Base-by-base conservation (phyloP, 2,113 vertebrate species). In the rabbit (Oryctolagus cuniculus) region DNA sequence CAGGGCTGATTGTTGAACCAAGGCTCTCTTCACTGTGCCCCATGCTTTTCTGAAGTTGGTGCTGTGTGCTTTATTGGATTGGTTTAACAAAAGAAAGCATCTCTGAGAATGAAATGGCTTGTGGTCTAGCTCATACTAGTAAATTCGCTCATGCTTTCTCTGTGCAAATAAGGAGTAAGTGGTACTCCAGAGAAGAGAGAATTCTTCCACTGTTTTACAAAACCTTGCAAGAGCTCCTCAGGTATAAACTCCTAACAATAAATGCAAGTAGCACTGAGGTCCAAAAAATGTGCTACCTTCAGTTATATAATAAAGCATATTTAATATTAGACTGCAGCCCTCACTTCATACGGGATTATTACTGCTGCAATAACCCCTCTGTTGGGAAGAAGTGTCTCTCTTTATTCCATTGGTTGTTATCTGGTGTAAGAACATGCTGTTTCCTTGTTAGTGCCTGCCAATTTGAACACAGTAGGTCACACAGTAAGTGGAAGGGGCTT, bases 381-480 rank as follows among this genome's bases (percentile, higher is more conserved):
- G 34, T 84, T 85, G 21, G 73, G 69, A 87, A 91, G 77, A 82
- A 96, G 49, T 77, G 10, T n/a, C n/a, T 75, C 53, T 55, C 15
- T 86, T n/a, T 91, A 63, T 89, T 74, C 67, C 75, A 2, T 67
- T 93, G 74, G 51, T 82, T 90, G 74, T 63, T 96, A 90, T 79
- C 81, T 74, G 78, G 90, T 78, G 7, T 88, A n/a, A 90, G 85
- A 79, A 89, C 87, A 29, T 96, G 44, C 82, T 87, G 29, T 90
- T 85, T 92, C 63, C 66, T 90, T 90, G 66, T 70, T 90, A 92
- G 63, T 93, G 16, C 85, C 58, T 61, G 69, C 73, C 88, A 85
- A 77, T 94, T 95, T 94, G 92, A 93, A 95, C 66, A 87, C 66
- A 91, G 72, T 91, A 63, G 49, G 87, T 80, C 90, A 78, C 84